A percentile compares a stretch with the other conserved stretches of the same genome.
phyloP scores from a whole-genome alignment of 2,888 invertebrate genomes.

The Caenorhabditis afra region DNA sequence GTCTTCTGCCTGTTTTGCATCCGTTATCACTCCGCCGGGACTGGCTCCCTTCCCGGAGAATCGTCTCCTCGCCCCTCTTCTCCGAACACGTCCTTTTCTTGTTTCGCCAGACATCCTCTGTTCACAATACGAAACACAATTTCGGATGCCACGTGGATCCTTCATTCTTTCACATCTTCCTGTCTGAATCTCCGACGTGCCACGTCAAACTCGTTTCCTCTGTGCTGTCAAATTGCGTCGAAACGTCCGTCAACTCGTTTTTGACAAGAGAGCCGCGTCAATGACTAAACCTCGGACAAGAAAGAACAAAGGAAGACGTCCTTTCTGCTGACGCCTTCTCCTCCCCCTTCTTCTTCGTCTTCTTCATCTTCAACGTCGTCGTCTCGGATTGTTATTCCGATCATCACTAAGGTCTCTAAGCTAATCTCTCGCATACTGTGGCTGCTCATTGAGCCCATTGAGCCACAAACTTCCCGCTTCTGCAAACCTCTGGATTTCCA shows the following conservation, averaged over 20 bases:
- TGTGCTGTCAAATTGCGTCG: constrained; percentile 33
- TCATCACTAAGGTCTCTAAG: no score
- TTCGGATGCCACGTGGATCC: no score
- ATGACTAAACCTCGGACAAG: constrained; percentile 38
- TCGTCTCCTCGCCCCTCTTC: no score
- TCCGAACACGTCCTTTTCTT: no score
- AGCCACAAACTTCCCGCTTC: constrained; percentile 1
- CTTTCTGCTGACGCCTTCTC: background rate
- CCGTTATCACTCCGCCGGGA: no score
- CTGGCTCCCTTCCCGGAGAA: no score
- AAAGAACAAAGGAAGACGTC: constrained; percentile 18
- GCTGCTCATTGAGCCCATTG: constrained; percentile 33
- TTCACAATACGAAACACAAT: no score
- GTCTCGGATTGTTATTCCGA: no score
- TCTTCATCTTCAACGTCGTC: no score
- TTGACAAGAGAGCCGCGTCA: constrained; percentile 41
- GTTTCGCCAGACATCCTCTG: no score
- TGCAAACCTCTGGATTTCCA: background rate
- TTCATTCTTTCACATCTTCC: constrained; percentile 3
- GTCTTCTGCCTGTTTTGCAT: no score
- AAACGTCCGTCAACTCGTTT: constrained; percentile 44
- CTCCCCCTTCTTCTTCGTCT: no score
- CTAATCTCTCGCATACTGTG: background rate
- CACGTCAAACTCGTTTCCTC: constrained; percentile 18
- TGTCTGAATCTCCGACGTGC: constrained; percentile 6